phyloP scores from a whole-genome alignment of 2,888 invertebrate genomes.

The Allolobophora icterica region DNA sequence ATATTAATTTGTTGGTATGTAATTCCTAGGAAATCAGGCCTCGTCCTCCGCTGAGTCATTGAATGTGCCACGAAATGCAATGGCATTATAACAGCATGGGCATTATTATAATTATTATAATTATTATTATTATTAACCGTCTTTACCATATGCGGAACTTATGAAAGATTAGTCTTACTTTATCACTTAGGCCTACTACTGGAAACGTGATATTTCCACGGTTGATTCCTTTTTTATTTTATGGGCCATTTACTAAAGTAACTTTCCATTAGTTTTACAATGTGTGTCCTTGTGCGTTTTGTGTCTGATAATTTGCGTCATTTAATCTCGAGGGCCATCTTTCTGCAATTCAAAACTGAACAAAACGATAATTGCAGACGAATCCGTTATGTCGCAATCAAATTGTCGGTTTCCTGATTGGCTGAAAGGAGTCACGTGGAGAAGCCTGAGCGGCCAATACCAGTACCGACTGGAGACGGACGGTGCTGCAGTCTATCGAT shows the following conservation, averaged over 20 bases:
- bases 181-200: background rate
- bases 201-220: background rate
- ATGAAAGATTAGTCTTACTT: too few species aligned
- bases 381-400: slow-evolving; percentile 26
- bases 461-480: slow-evolving; percentile 8
- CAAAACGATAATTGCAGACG: slow-evolving; percentile 29
- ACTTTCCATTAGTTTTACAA: background rate
- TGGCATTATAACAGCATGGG: too few species aligned
- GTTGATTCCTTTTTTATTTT: background rate
- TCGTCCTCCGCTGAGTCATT: too few species aligned
- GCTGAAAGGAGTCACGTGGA: slow-evolving; percentile 40
- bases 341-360: background rate
- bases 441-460: slow-evolving; percentile 36
- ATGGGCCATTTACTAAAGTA: background rate
- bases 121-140: too few species aligned
- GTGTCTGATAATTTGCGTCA: slow-evolving; percentile 31
- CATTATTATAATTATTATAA: too few species aligned
- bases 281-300: background rate
- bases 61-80: too few species aligned
- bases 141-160: too few species aligned
- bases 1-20: too few species aligned
- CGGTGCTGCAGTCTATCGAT: background rate
- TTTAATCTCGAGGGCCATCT: slow-evolving; percentile 32
- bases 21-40: too few species aligned
- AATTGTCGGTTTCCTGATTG: slow-evolving; percentile 41